Base-by-base conservation (phyloP, 2,113 vertebrate genomes). In the Poeciliopsis turrubarensis region DNA sequence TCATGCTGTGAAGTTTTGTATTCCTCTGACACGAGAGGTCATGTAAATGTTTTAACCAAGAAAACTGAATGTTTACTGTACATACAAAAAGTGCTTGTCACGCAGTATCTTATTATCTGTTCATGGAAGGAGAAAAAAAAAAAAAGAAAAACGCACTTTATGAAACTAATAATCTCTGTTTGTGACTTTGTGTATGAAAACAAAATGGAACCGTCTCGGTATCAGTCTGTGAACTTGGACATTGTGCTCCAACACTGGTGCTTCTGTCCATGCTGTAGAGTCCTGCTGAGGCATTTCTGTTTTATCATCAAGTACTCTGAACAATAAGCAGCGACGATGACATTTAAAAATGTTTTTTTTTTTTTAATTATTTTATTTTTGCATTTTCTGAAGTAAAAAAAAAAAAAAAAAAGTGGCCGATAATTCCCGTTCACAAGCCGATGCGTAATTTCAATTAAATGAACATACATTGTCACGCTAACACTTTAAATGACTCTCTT, bases 31-130 rank as follows among this genome's bases (percentile, higher is more conserved):
- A 32, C 1, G 1, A 87, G 79, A 86, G 82, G 78, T 76, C 25
- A 61, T 84, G 79, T 63, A 68, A 68, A 76, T 72, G 85, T 86
- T 79, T 81, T 27, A 60, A 72, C 70, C 15, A 26, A 2, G 65
- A 29, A 63, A 62, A 17, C 9, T 62, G 77, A 87, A 86, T 87
- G 86, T 90, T 86, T 70, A 74, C 79, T 91, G 90, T 92, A 92
- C 85, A 91, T 91, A 89, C 31, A 63, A 27, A 22, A 84, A 4
- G 73, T 80, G 81, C 65, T 84, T 74, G 76, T 90, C 80, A 64
- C 54, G 68, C 75, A 82, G 69, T 88, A 86, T 90, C 85, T 37
- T 87, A 78, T 79, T 65, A 85, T 73, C 70, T 12, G 65, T 71
- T 79, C 61, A 57, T 81, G 25, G 25, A 8, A 27, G n/a, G n/a